Evolutionary conservation across 2,888 invertebrate species (phyloP).

Genomic region (Mactromeris polynyma): DNA sequence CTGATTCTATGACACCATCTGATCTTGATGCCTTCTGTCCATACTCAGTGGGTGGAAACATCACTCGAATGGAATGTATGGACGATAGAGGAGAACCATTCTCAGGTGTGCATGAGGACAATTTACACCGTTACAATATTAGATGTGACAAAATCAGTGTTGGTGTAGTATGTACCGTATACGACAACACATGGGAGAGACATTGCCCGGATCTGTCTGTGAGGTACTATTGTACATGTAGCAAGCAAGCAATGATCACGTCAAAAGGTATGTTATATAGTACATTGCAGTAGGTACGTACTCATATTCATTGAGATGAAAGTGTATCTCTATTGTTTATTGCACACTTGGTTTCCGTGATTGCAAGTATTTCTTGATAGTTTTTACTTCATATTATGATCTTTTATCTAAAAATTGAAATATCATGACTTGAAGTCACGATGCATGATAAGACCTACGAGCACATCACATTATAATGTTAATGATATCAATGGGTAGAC

Average conservation of each 20-base stretch:
- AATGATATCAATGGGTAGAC: too few species aligned
- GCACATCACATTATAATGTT: too few species aligned
- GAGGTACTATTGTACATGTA: constrained; percentile 15
- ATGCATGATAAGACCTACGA: too few species aligned
- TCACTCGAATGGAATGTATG: not conserved
- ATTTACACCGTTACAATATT: not conserved
- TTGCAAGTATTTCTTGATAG: too few species aligned
- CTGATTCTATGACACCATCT: not conserved
- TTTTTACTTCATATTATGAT: too few species aligned
- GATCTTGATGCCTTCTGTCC: not conserved
- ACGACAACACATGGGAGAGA: not conserved
- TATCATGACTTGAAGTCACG: too few species aligned
- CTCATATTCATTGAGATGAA: too few species aligned
- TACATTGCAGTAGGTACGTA: not conserved
- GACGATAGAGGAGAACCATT: constrained; percentile 26
- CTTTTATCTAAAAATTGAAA: too few species aligned
- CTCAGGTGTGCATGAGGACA: not conserved
- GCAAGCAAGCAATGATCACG: not conserved
- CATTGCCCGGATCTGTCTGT: constrained; percentile 36
- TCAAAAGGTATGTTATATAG: not conserved
- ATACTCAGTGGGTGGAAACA: not conserved
- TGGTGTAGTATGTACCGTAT: constrained; percentile 15
- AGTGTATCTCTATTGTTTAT: too few species aligned
- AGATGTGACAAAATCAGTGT: constrained; percentile 12
- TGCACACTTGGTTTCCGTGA: too few species aligned